These are phyloP conservation scores for Vidua chalybeata DNA, from an alignment of 2,113 vertebrate genomes.

Conservation along the genomic window DNA sequence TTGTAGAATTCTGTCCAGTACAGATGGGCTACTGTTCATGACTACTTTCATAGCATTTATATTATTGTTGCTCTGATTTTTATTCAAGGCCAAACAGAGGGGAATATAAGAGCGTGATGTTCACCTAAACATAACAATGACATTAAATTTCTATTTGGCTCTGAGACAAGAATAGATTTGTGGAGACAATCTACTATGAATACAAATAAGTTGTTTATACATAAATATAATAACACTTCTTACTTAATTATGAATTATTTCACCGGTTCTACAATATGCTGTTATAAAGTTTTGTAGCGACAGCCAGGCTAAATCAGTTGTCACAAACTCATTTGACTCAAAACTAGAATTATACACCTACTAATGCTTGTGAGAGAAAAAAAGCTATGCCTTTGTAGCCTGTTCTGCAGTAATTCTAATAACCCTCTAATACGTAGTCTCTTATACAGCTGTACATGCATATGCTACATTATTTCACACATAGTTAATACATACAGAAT, in stretches of 20 bases:
- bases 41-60: conserved; percentile 76
- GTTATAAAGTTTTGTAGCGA: conserved; percentile 17
- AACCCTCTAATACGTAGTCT: not conserved
- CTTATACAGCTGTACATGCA: not conserved
- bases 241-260: conserved; percentile 66
- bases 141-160: conserved; percentile 72
- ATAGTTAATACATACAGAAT: not conserved
- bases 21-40: conserved; percentile 76
- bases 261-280: conserved; percentile 25
- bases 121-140: conserved; percentile 78
- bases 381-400: not conserved
- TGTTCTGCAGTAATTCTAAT: not conserved
- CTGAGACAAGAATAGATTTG: conserved; percentile 69
- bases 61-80: conserved; percentile 80
- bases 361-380: not conserved
- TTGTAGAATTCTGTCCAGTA: conserved; percentile 84
- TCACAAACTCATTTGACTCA: conserved; percentile 3
- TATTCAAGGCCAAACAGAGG: conserved; percentile 80
- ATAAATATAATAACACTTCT: conserved; percentile 57
- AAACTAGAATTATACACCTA: not conserved
- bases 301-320: conserved; percentile 20
- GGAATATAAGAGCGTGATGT: conserved; percentile 71
- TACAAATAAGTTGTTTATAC: conserved; percentile 71
- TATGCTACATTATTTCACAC: not conserved
- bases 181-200: conserved; percentile 62